Percentiles rank a stretch among this genome's conserved stretches.
These are phyloP conservation scores for Anguilla japonica DNA, from an alignment of 2,113 vertebrate genomes.

Conservation along the genomic window DNA sequence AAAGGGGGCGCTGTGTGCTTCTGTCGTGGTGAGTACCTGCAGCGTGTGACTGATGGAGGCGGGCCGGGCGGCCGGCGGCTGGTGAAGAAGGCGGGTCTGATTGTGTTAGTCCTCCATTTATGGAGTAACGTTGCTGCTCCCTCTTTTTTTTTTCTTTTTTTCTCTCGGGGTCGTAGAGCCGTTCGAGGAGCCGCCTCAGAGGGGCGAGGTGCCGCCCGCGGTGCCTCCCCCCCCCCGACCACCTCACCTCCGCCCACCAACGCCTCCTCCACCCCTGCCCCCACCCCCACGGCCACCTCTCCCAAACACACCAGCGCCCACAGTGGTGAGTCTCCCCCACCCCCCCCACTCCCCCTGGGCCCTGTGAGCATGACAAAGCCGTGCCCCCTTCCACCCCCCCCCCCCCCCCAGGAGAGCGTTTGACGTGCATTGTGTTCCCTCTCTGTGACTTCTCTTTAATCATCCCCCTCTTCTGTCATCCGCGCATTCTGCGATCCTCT, in stretches of 20 bases:
- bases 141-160: neutral
- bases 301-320: conserved; percentile 45
- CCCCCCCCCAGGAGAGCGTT: neutral
- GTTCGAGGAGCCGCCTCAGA: conserved; percentile 38
- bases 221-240: conserved; percentile 38
- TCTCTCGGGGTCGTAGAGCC: conserved; percentile 53
- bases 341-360: neutral
- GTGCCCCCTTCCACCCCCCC: conserved; percentile 26
- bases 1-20: neutral
- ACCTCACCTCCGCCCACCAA: conserved; percentile 18
- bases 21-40: neutral
- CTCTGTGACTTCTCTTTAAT: neutral
- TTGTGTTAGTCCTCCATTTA: neutral
- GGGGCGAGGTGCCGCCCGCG: conserved; percentile 36
- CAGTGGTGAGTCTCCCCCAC: conserved; percentile 58
- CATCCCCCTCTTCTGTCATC: neutral
- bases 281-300: conserved; percentile 36
- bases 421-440: neutral
- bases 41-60: neutral
- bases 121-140: neutral
- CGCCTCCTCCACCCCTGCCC: conserved; percentile 40
- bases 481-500: neutral
- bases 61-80: no score
- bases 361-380: neutral
- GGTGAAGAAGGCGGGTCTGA: neutral